Percentiles rank a stretch among this genome's conserved stretches.
These are phyloP conservation scores for Pongo abelii DNA, from an alignment of 2,113 vertebrate species.

Conservation along the genomic window DNA sequence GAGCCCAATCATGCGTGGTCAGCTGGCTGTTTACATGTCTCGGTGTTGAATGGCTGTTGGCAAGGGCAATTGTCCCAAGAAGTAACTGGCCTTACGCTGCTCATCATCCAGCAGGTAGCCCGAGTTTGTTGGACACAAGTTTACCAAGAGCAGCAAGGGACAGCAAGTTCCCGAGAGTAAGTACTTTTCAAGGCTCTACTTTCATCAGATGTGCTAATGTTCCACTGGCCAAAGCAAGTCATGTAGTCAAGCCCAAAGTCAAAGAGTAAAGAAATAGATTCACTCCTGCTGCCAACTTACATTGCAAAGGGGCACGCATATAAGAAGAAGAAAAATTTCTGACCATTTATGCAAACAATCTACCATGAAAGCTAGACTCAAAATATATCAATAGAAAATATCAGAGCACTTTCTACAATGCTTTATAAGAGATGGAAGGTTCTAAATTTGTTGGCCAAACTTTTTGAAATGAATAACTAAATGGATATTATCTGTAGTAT, in stretches of 20 bases:
- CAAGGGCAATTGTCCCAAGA: not conserved
- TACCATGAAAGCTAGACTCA: not conserved
- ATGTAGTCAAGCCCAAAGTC: not conserved
- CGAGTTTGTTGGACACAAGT: not conserved
- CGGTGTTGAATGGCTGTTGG: not conserved
- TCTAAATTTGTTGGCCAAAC: not conserved
- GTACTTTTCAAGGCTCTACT: not conserved
- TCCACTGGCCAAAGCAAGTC: not conserved
- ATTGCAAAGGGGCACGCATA: not conserved
- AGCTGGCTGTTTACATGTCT: not conserved
- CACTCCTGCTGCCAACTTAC: not conserved
- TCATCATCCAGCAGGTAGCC: not conserved
- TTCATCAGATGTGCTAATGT: not conserved
- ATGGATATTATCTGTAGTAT: not conserved
- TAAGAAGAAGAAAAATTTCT: conserved; percentile 30
- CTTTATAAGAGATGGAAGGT: not conserved
- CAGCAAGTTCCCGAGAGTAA: not conserved
- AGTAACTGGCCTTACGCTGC: not conserved
- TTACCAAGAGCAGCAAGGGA: not conserved
- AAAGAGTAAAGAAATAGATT: not conserved
- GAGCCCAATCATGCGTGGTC: not conserved
- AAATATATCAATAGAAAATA: not conserved
- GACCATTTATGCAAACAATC: not conserved
- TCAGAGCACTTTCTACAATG: not conserved
- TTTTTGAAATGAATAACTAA: conserved; percentile 19